phyloP scores from a whole-genome alignment of 2,113 vertebrate genomes.

The Caloenas nicobarica region DNA sequence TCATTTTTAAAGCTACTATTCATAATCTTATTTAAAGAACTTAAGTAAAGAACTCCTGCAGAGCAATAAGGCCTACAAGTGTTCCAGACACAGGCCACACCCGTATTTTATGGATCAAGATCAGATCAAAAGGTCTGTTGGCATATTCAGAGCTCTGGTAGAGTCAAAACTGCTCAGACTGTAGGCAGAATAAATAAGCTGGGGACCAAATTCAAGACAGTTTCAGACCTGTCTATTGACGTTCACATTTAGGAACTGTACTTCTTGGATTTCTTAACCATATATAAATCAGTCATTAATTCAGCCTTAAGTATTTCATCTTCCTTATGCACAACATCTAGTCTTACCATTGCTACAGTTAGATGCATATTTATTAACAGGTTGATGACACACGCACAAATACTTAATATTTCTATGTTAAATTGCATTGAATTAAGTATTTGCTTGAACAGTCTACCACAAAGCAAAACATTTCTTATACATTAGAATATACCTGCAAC shows the following conservation, averaged over 20 bases:
- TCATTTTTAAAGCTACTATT: background rate
- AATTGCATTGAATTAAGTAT: background rate
- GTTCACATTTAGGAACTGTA: background rate
- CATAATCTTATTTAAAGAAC: background rate
- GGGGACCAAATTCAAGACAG: background rate
- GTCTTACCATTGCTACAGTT: background rate
- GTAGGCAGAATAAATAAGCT: background rate
- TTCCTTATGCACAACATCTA: background rate
- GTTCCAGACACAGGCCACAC: background rate
- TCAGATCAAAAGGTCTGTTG: background rate
- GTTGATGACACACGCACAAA: background rate
- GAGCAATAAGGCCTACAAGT: background rate
- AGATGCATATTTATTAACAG: background rate
- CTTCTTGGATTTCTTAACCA: background rate
- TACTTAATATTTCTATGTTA: background rate
- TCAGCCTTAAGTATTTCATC: background rate
- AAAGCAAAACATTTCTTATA: background rate
- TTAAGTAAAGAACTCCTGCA: background rate
- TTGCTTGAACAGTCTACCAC: background rate
- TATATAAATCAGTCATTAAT: background rate
- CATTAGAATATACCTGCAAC: conserved; percentile 85
- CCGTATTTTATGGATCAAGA: background rate
- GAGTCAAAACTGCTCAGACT: background rate
- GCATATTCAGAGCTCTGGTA: background rate
- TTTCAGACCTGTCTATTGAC: background rate